Percentiles rank a stretch among this genome's conserved stretches.
Evolutionary conservation across 2,797 vertebrate genomes (phyloP).

Genomic region (Amblyopsis hoosieri): DNA sequence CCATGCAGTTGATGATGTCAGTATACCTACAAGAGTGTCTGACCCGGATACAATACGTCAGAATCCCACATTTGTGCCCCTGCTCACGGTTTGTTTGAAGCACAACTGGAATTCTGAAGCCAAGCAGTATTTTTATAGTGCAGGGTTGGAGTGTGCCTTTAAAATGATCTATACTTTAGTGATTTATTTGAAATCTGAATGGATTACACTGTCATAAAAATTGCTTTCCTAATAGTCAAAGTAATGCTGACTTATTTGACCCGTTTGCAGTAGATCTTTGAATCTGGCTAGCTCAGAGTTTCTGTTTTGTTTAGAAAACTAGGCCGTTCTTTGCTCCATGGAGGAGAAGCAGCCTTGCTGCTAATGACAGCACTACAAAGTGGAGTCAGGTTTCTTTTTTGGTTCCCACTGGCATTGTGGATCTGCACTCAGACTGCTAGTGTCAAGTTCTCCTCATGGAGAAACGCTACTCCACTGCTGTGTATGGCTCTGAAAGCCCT

Average conservation of each 20-base stretch:
- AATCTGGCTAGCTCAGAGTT: slow-evolving; percentile 3
- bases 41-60: slow-evolving; percentile 9
- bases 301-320: slow-evolving; percentile 43
- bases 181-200: too few relatives aligned
- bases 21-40: slow-evolving; percentile 25
- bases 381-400: slow-evolving; percentile 54
- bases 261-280: slow-evolving; percentile 7
- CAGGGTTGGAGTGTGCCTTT: too few relatives aligned
- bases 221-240: background rate
- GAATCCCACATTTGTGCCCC: too few relatives aligned
- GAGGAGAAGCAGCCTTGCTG: slow-evolving; percentile 36
- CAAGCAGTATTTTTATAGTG: too few relatives aligned
- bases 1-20: slow-evolving; percentile 43
- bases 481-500: too few relatives aligned
- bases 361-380: slow-evolving; percentile 65
- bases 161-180: too few relatives aligned
- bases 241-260: slow-evolving; percentile 24
- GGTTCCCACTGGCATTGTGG: slow-evolving; percentile 37
- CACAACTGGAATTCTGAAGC: too few relatives aligned
- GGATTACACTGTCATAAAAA: too few relatives aligned
- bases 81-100: too few relatives aligned
- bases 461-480: slow-evolving; percentile 29
- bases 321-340: slow-evolving; percentile 46
- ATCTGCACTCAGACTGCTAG: slow-evolving; percentile 41
- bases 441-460: slow-evolving; percentile 49